Conservation (phyloP, 2,797 vertebrate genomes). For the Chaenodraco wilsoni region DNA sequence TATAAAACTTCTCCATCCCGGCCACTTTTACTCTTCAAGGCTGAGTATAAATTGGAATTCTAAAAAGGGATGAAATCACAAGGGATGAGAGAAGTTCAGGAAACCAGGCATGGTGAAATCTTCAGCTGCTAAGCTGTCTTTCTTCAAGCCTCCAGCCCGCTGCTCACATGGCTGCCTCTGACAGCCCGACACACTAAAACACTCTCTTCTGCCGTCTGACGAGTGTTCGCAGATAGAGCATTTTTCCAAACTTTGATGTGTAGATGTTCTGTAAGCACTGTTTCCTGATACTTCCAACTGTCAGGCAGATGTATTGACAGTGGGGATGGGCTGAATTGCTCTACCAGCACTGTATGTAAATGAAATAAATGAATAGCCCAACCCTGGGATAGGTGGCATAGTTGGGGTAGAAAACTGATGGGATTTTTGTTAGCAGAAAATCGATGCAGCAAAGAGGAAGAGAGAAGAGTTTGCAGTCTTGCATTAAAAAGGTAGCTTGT, state of each 20-base stretch:
- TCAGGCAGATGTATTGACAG: conserved; percentile 62
- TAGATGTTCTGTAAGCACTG: conserved; percentile 65
- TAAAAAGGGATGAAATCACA: conserved; percentile 68
- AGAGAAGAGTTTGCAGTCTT: conserved; percentile 66
- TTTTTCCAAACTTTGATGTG: conserved; percentile 74
- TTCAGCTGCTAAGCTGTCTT: conserved; percentile 72
- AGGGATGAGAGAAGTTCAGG: conserved; percentile 67
- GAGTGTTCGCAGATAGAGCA: conserved; percentile 60
- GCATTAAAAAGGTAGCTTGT: conserved; percentile 69
- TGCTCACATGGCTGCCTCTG: conserved; percentile 75
- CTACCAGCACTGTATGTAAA: conserved; percentile 56
- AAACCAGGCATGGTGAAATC: conserved; percentile 71
- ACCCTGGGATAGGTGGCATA: conserved; percentile 58
- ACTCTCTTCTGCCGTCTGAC: conserved; percentile 65
- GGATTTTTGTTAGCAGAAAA: conserved; percentile 74
- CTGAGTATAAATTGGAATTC: conserved; percentile 77
- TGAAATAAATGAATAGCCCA: conserved; percentile 59
- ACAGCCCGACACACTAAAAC: conserved; percentile 75
- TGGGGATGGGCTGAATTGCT: conserved; percentile 53
- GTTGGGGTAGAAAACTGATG: conserved; percentile 60
- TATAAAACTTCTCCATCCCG: conserved; percentile 56
- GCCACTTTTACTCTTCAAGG: conserved; percentile 65
- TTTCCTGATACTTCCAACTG: conserved; percentile 62
- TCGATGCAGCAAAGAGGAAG: conserved; percentile 73
- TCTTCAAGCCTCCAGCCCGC: conserved; percentile 68